Evolutionary conservation across 2,113 vertebrate species (phyloP).

Genomic region (Xenopus borealis): DNA sequence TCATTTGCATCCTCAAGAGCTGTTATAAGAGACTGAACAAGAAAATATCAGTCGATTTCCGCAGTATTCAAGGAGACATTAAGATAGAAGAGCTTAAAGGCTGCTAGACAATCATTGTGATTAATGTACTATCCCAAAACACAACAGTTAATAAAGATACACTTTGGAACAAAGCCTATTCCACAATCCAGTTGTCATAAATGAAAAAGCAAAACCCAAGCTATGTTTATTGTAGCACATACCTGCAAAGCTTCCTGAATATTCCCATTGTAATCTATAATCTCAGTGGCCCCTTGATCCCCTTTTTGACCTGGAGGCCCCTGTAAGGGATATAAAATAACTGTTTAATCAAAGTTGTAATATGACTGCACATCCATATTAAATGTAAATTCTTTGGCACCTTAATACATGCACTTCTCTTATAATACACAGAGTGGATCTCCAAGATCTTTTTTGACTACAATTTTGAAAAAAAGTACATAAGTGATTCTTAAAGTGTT

Average conservation of each 20-base stretch:
- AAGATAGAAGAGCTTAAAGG: slow-evolving; percentile 48
- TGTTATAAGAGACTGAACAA: slow-evolving; percentile 38
- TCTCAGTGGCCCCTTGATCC: slow-evolving; percentile 92
- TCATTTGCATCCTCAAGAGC: slow-evolving; percentile 46
- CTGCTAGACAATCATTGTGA: slow-evolving; percentile 31
- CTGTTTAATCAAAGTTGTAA: too few species aligned
- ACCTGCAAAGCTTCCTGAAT: slow-evolving; percentile 97
- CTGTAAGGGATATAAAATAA: slow-evolving; percentile 61
- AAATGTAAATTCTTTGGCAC: too few species aligned
- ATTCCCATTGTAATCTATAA: slow-evolving; percentile 97
- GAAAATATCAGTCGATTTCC: slow-evolving; percentile 42
- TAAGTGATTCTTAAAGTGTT: too few species aligned
- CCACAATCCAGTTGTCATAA: slow-evolving; percentile 7
- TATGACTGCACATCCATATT: too few species aligned
- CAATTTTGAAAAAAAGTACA: too few species aligned
- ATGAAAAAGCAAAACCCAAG: slow-evolving; percentile 2
- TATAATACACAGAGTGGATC: not conserved
- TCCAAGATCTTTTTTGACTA: too few species aligned
- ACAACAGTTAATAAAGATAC: slow-evolving; percentile 22
- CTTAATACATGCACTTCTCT: too few species aligned
- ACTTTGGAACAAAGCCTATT: not conserved
- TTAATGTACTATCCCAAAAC: slow-evolving; percentile 37
- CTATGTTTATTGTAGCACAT: slow-evolving; percentile 48
- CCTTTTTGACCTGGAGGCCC: slow-evolving; percentile 95
- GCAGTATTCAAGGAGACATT: slow-evolving; percentile 48